phyloP scores from a whole-genome alignment of 2,113 vertebrate species.

The Corapipo altera region DNA sequence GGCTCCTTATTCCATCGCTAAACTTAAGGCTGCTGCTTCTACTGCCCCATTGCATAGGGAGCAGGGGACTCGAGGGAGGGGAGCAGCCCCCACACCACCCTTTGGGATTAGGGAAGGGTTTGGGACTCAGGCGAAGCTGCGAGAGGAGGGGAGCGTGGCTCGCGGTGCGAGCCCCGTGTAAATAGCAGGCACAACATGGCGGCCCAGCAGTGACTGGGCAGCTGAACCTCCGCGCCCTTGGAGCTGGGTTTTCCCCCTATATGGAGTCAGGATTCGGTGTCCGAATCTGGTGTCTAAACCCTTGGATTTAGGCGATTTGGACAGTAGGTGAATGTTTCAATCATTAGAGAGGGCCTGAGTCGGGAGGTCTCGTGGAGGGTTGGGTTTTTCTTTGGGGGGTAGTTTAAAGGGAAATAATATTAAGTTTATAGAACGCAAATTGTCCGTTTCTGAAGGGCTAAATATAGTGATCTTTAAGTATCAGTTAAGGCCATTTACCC shows the following conservation, averaged over 20 bases:
- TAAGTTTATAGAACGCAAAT: not conserved
- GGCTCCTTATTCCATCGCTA: not conserved
- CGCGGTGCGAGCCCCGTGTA: not conserved
- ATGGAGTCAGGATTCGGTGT: not conserved
- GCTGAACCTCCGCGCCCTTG: constrained; percentile 5
- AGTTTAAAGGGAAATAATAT: not conserved
- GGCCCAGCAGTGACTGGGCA: constrained; percentile 58
- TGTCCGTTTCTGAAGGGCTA: not conserved
- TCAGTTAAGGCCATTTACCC: not conserved
- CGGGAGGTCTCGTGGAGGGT: not conserved
- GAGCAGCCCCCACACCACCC: not conserved
- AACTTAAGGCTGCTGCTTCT: not conserved
- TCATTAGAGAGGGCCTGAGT: not conserved
- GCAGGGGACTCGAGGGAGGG: constrained; percentile 41
- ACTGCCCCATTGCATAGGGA: not conserved
- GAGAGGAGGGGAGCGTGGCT: not conserved
- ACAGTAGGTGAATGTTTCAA: not conserved
- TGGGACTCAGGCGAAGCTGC: not conserved
- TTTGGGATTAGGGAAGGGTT: not conserved
- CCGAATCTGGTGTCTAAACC: not conserved
- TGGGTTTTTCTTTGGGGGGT: not conserved
- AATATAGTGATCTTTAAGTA: not conserved
- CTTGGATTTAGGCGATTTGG: not conserved
- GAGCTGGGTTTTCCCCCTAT: not conserved
- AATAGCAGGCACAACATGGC: constrained; percentile 55